Evolutionary conservation across 2,888 invertebrate genomes (phyloP).

Genomic region (Chalcis sispes): DNA sequence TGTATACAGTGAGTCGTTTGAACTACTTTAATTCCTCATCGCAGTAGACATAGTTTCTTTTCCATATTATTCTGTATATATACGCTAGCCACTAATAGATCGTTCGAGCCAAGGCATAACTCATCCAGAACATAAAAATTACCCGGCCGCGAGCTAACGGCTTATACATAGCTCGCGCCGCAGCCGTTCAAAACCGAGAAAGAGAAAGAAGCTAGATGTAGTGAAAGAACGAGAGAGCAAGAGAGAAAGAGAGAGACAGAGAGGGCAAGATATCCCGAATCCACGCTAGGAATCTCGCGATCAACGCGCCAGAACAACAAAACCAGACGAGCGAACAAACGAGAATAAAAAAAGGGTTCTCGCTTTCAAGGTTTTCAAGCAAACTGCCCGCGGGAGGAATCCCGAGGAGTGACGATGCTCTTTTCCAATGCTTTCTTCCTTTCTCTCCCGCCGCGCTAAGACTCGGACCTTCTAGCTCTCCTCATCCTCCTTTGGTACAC

Average conservation of each 20-base stretch:
- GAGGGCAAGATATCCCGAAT: slow-evolving; percentile 32
- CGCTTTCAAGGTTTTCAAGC: slow-evolving; percentile 49
- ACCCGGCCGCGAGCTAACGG: slow-evolving; percentile 50
- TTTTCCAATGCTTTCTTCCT: slow-evolving; percentile 26
- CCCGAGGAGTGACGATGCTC: slow-evolving; percentile 47
- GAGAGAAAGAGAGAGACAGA: neutral
- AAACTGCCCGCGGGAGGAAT: slow-evolving; percentile 26
- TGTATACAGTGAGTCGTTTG: neutral
- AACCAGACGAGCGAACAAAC: slow-evolving; percentile 13
- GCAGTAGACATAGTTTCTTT: slow-evolving; percentile 23
- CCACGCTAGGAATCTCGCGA: slow-evolving; percentile 40
- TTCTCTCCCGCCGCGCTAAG: too few species aligned
- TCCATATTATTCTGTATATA: slow-evolving; percentile 26
- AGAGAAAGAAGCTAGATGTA: neutral
- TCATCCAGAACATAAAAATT: slow-evolving; percentile 51
- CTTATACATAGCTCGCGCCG: slow-evolving; percentile 15
- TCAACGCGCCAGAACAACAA: slow-evolving; percentile 33
- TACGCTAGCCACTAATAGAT: slow-evolving; percentile 49
- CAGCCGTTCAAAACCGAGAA: slow-evolving; percentile 1
- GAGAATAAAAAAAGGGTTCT: slow-evolving; percentile 42
- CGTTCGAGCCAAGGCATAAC: slow-evolving; percentile 47
- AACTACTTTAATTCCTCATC: slow-evolving; percentile 35
- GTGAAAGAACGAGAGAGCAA: neutral
- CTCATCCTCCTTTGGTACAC: too few species aligned
- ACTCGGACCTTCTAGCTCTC: too few species aligned